Base-by-base conservation (phyloP, 2,797 vertebrate genomes). In the Rhinatrema bivittatum region DNA sequence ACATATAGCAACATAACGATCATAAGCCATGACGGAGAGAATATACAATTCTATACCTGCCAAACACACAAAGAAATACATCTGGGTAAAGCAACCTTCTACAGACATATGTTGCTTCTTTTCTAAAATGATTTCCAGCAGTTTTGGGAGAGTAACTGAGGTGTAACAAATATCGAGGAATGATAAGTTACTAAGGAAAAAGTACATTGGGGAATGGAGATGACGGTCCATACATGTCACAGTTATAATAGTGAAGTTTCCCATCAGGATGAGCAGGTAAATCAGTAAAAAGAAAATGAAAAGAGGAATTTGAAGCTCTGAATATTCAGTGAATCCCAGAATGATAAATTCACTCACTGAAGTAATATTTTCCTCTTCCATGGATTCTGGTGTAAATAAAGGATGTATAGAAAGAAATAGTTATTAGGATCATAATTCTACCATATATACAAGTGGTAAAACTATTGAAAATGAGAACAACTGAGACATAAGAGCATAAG, bases 11-110 rank as follows among this genome's bases (percentile, higher is more conserved):
- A 66, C 24, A 31, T 56, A 63, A 5, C 10, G 20, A 26, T 66
- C 53, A 16, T 62, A 51, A 16, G 60, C 46, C 53, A 47, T 51
- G 9, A 42, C 24, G 8, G 55, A 48, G 10, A 58, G 46, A 22
- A 53, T 44, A 19, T 60, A 52, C 41, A 54, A 62, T 34, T 60
- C 28, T 0, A 34, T 45, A 20, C 47, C 57, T 3, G 36, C 47
- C 16, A 56, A 12, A 9, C 64, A 42, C 52, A 62, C 57, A 7
- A 47, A 60, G 31, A 64, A 17, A 24, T 48, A 54, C 25, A 54
- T 37, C 10, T 64, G 53, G 4, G 23, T 12, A 7, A 61, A 39
- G 17, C 49, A 61, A 8, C n/a, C 32, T 11, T 21, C 10, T 27
- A 61, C 61, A 12, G 55, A 58, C 45, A 65, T 58, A 10, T 17